A percentile compares a stretch with the other conserved stretches of the same genome.
Evolutionary conservation across 2,113 vertebrate species (phyloP).

Genomic region (Nerophis ophidion): DNA sequence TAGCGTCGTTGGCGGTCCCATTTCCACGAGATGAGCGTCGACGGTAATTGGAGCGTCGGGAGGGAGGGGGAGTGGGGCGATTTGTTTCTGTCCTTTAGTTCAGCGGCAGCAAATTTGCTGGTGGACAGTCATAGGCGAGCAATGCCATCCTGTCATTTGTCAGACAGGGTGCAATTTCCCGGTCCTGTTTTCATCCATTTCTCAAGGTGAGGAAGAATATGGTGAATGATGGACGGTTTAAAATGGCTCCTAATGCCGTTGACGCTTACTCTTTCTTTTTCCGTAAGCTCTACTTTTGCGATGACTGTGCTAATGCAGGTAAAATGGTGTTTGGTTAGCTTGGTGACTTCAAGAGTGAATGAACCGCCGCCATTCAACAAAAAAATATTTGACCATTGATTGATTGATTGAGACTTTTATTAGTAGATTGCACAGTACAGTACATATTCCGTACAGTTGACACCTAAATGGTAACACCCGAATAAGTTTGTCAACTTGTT

Average conservation of each 20-base stretch:
- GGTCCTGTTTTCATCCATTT: constrained; percentile 58
- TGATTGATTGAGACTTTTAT: no score
- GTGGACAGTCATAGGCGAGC: constrained; percentile 49
- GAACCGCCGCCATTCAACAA: no score
- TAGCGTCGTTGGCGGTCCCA: constrained; percentile 10
- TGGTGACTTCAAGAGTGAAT: no score
- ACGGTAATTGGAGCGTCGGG: constrained; percentile 60
- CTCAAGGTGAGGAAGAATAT: constrained; percentile 39
- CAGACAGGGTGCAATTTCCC: constrained; percentile 59
- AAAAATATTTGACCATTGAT: no score
- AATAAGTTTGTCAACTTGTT: no score
- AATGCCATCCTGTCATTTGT: constrained; percentile 59
- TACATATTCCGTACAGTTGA: no score
- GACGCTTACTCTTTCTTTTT: constrained; percentile 16
- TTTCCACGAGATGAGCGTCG: constrained; percentile 46
- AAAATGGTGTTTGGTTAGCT: neutral
- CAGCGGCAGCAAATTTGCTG: constrained; percentile 49
- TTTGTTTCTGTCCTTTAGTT: constrained; percentile 57
- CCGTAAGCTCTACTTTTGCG: constrained; percentile 9
- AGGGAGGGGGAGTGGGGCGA: constrained; percentile 2
- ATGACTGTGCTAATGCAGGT: neutral
- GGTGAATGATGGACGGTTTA: constrained; percentile 45
- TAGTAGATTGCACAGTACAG: no score
- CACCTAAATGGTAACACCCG: no score
- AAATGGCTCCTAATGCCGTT: constrained; percentile 29